Evolutionary conservation across 2,888 invertebrate species (phyloP).

Genomic region (Labia minor): DNA sequence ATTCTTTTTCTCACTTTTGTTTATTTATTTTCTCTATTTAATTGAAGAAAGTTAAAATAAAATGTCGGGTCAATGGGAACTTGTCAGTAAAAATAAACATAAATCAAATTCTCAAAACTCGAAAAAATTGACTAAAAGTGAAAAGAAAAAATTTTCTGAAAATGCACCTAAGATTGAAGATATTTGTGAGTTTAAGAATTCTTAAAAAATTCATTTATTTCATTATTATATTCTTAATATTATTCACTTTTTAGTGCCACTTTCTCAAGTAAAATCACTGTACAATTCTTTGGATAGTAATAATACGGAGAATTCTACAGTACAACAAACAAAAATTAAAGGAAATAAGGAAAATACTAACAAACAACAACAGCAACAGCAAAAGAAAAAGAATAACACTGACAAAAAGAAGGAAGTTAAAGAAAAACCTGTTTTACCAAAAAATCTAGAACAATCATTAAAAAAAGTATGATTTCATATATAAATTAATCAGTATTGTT

Average conservation of each 20-base stretch:
- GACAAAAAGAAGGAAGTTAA: constrained; percentile 44
- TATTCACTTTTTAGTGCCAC: constrained; percentile 44
- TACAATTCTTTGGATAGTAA: constrained; percentile 52
- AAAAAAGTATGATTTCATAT: constrained; percentile 40
- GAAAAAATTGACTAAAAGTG: constrained; percentile 43
- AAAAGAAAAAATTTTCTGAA: constrained; percentile 50
- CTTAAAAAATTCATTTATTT: constrained; percentile 18
- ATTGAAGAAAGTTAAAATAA: constrained; percentile 14
- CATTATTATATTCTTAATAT: constrained; percentile 8
- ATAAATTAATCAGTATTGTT: neutral
- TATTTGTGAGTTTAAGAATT: constrained; percentile 48
- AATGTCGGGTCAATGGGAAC: constrained; percentile 29
- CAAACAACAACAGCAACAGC: constrained; percentile 36
- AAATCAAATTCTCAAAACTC: constrained; percentile 39
- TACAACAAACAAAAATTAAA: constrained; percentile 34
- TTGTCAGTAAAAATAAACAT: constrained; percentile 49
- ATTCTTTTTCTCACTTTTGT: neutral
- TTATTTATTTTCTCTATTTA: neutral
- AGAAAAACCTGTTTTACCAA: constrained; percentile 52
- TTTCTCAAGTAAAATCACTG: constrained; percentile 55
- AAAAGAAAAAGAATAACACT: constrained; percentile 37
- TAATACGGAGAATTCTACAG: constrained; percentile 44
- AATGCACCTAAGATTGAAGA: constrained; percentile 63
- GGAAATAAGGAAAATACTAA: constrained; percentile 41
- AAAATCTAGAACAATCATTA: constrained; percentile 52